Evolutionary conservation across 2,113 vertebrate species (phyloP), one percentile per base, ranked within the genome.

Genomic region (Vanacampus margaritifer): DNA sequence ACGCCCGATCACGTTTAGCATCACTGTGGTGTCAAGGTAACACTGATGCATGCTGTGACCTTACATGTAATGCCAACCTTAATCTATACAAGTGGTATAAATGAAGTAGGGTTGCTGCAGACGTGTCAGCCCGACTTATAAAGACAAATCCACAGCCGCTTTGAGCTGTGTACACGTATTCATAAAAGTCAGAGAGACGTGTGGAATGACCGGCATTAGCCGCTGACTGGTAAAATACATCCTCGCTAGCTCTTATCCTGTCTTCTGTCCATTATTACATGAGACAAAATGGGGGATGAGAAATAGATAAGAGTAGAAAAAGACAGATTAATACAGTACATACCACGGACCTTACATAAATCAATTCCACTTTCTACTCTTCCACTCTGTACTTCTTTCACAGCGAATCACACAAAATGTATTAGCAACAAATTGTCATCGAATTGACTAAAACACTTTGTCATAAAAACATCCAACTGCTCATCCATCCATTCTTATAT

Each of bases 31-130:
- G 89, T 91, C 89, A 84, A 63, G 76, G 89, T 92, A 92, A 92
- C 89, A 87, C 87, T 91, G 91, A 92, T 91, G 89, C 89, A 93
- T 90, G 87, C 89, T 89, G 90, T 93, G 92, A 93, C 91, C 91
- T 92, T 92, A 92, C 90, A 87, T 88, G 90, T 92, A 92, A 93
- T 91, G 91, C 88, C 90, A 91, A 89, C 86, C 91, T 91, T 92
- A 92, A 93, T 93, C 91, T 92, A 89, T 88, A 76, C 89, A 87
- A 90, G 92, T 91, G 91, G 89, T 90, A 93, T 90, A 92, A 92
- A 93, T 93, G 92, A 92, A 93, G 90, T 90, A 89, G 87, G 83
- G 86, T 79, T 74, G 73, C 85, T 84, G 87, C 76, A 67, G 87
- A 88, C 83, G 86, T 89, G 90, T 91, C 90, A 90, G 69, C 80